Conservation (phyloP, 1,140 invertebrate species). For the Panagrolaimus sp. region DNA sequence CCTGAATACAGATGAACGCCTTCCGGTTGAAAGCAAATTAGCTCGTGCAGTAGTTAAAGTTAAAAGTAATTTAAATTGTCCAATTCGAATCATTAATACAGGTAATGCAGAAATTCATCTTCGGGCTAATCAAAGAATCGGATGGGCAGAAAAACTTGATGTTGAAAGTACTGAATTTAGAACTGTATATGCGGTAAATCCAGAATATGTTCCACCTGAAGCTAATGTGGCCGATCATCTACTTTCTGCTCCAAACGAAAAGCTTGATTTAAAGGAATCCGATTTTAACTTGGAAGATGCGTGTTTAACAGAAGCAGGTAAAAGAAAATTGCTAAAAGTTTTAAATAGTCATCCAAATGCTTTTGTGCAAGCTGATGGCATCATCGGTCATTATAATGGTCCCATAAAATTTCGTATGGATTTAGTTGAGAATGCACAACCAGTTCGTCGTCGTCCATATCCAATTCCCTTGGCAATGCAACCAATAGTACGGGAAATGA, state of each 20-base stretch:
- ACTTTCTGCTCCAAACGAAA: neutral
- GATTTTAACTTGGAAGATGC: neutral
- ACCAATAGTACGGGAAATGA: neutral
- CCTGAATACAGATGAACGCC: too few species aligned
- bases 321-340: neutral
- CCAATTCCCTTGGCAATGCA: constrained; percentile 12
- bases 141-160: too few species aligned
- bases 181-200: too few species aligned
- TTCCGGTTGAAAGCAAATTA: too few species aligned
- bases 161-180: too few species aligned
- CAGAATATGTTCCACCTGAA: neutral
- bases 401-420: neutral
- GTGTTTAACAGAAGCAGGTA: too few species aligned
- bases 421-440: neutral
- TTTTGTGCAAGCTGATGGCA: neutral
- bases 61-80: too few species aligned
- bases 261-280: neutral
- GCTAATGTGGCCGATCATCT: neutral
- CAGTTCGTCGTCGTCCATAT: neutral
- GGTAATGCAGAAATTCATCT: too few species aligned
- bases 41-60: too few species aligned
- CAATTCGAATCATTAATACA: too few species aligned
- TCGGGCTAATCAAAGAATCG: too few species aligned
- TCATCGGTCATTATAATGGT: neutral
- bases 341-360: neutral